Evolutionary conservation across 2,888 invertebrate species (phyloP).

Genomic region (Ochlodes sylvanus): DNA sequence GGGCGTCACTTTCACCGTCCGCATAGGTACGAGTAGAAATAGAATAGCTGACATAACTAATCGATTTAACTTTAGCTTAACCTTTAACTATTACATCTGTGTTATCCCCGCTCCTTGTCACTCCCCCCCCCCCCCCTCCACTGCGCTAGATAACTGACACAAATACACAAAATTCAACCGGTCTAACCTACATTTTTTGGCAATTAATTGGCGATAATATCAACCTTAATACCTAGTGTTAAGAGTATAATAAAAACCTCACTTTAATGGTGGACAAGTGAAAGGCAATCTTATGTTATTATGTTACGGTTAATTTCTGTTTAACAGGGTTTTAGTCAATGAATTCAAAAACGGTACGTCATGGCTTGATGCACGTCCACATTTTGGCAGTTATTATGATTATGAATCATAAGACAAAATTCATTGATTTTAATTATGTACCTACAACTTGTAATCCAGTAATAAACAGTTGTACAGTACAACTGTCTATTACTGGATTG

Average conservation of each 20-base stretch:
- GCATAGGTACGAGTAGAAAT: neutral
- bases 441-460: too few relatives aligned
- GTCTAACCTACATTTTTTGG: constrained; percentile 73
- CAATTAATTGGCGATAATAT: constrained; percentile 48
- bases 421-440: neutral
- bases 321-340: constrained; percentile 55
- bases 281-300: constrained; percentile 45
- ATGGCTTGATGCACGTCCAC: constrained; percentile 56
- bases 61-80: constrained; percentile 35
- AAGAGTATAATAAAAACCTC: constrained; percentile 43
- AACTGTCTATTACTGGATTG: too few relatives aligned
- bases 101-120: constrained; percentile 48
- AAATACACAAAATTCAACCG: constrained; percentile 76
- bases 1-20: constrained; percentile 22
- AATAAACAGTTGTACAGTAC: too few relatives aligned
- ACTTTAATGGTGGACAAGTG: constrained; percentile 38
- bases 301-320: constrained; percentile 57
- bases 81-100: constrained; percentile 46
- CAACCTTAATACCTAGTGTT: constrained; percentile 48
- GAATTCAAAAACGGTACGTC: constrained; percentile 71
- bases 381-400: constrained; percentile 13
- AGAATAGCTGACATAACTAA: constrained; percentile 36
- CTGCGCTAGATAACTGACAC: constrained; percentile 69
- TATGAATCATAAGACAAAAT: neutral
- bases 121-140: constrained; percentile 49